A percentile compares a stretch with the other conserved stretches of the same genome.
Conservation (phyloP, 1,140 invertebrate genomes). For the Akabosia matsudoensis region DNA sequence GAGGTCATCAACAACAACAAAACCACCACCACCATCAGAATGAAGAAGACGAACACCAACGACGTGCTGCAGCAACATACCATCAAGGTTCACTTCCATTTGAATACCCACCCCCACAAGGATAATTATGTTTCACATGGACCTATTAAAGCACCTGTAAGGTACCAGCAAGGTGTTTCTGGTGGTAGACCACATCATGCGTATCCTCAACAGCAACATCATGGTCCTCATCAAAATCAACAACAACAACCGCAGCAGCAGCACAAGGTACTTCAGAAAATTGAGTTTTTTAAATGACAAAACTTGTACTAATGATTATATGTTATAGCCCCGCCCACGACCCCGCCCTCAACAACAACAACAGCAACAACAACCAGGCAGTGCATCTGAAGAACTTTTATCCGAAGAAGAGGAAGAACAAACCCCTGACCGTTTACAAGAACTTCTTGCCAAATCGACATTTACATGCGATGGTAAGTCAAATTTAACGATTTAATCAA, state of each 20-base stretch:
- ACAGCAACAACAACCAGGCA: background rate
- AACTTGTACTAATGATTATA: background rate
- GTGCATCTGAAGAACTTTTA: conserved; percentile 5
- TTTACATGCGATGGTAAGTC: conserved; percentile 41
- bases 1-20: too few species aligned
- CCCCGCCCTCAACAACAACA: background rate
- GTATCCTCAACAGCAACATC: too few species aligned
- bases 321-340: background rate
- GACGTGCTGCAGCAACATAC: background rate
- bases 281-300: background rate
- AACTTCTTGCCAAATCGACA: conserved; percentile 36
- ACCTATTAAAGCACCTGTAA: background rate
- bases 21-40: background rate
- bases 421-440: conserved; percentile 22
- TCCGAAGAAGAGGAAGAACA: background rate
- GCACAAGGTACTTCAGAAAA: background rate
- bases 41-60: background rate
- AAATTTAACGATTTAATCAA: conserved; percentile 1
- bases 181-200: background rate
- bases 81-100: background rate
- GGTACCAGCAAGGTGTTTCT: background rate
- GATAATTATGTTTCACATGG: background rate
- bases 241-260: too few species aligned
- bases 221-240: too few species aligned
- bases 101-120: background rate